A percentile compares a stretch with the other conserved stretches of the same genome.
Conservation (phyloP, 92 coral and sea anemone genomes). For the Micromussa lordhowensis region DNA sequence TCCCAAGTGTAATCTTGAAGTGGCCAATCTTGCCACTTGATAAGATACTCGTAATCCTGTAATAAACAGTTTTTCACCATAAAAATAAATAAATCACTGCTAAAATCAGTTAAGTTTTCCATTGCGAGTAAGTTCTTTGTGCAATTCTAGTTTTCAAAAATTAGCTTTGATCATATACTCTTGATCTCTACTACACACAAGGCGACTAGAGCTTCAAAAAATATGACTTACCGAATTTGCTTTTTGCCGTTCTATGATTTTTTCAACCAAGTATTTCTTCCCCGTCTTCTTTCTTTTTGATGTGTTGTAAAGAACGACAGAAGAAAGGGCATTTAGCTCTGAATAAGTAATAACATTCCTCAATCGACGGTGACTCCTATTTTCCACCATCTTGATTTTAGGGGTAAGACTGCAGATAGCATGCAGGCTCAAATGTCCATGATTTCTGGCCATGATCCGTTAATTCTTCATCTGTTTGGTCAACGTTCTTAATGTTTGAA, state of each 20-base stretch:
- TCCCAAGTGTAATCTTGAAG: conserved; percentile 57
- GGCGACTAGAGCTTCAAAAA: background rate
- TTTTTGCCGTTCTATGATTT: conserved; percentile 46
- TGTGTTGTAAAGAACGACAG: conserved; percentile 48
- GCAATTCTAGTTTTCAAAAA: background rate
- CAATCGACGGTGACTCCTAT: background rate
- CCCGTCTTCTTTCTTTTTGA: conserved; percentile 20
- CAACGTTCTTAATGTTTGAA: conserved; percentile 30
- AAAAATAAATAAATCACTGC: background rate
- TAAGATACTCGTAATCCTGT: conserved; percentile 57
- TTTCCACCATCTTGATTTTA: conserved; percentile 3
- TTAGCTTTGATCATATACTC: too few species aligned
- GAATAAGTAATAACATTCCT: conserved; percentile 25
- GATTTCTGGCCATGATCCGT: conserved; percentile 42
- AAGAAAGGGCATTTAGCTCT: conserved; percentile 37
- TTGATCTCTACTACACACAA: background rate
- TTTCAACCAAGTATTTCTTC: conserved; percentile 37
- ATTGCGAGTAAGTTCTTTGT: background rate
- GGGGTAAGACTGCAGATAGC: conserved; percentile 5
- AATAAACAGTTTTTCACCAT: background rate
- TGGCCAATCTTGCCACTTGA: conserved; percentile 64
- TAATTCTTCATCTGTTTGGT: conserved; percentile 14
- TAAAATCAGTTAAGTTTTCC: background rate
- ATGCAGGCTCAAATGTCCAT: conserved; percentile 39
- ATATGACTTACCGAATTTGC: conserved; percentile 38